Base-by-base conservation (phyloP, 2,888 invertebrate species). In the Rugalucina vietnamica region DNA sequence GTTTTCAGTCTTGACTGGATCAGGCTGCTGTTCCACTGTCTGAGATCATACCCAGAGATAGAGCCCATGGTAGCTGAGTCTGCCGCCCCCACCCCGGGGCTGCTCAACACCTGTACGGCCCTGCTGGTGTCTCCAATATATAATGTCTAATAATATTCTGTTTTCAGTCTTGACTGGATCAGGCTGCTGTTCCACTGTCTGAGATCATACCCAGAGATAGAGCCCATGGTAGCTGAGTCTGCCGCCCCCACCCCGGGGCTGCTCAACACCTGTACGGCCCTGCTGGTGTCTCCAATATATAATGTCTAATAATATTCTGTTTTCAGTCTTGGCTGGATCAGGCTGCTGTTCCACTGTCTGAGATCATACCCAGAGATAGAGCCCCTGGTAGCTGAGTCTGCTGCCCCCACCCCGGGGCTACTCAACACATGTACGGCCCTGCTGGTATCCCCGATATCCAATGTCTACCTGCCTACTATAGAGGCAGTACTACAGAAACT, bases 181-280 rank as follows among this genome's bases (percentile, higher is more conserved):
- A 96, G 97, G 86, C 96, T 98, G 86, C 95, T 98, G 65, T 97
- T 97, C 89, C 97, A 97, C 92, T 98, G 98, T 93, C 96, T 97
- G 86, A 91, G 90, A 75, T 90, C 91, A 36, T 83, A 89, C 79
- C 88, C 88, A 49, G 92, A 91, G 27, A 85, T 92, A 50, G 89
- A 91, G 75, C 89, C 91, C 43, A 79, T 83, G 27, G 93, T 94
- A 14, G 92, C 93, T 1, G 91, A 90, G 74, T 96, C 96, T n/a
- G 96, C 97, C 0, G 96, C 97, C 0, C 95, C 96, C 36, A 97
- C 96, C 72, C 96, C 96, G 0, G 96, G 97, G 85, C 96, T 97
- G 74, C 95, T 97, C 36, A 96, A 96, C 91, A 96, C 97, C 0
- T 97, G 97, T 91, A 97, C 97, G 90, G 97, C 97, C 24, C 95